Evolutionary conservation across 2,113 vertebrate genomes (phyloP).

Genomic region (Cyprinodon variegatus): DNA sequence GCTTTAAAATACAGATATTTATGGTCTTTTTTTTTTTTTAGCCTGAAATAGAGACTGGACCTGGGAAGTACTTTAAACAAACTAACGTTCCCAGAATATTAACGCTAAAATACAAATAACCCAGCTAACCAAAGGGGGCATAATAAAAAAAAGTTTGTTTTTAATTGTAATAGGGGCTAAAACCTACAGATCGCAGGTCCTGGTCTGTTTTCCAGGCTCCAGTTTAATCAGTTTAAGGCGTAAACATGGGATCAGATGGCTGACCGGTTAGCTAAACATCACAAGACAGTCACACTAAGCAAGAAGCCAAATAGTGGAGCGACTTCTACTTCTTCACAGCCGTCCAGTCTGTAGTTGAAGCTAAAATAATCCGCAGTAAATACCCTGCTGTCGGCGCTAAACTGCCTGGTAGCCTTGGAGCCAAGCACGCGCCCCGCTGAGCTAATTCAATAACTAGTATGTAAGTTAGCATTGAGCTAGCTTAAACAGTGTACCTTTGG

Average conservation of each 20-base stretch:
- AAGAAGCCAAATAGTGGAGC: background rate
- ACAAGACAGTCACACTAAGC: background rate
- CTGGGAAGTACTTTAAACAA: background rate
- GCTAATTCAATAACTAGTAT: background rate
- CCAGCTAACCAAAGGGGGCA: no score
- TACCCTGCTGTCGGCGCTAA: background rate
- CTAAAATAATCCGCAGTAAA: background rate
- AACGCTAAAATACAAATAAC: background rate
- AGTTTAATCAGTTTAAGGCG: background rate
- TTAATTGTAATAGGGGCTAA: background rate
- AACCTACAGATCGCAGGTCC: no score
- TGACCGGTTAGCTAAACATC: background rate
- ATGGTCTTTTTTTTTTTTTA: background rate
- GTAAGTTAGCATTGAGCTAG: slow-evolving; percentile 3
- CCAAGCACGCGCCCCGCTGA: background rate
- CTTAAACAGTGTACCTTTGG: slow-evolving; percentile 68
- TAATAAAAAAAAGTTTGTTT: no score
- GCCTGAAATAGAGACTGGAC: background rate
- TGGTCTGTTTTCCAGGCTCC: background rate
- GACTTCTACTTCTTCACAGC: background rate
- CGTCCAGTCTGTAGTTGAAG: background rate
- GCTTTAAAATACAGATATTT: background rate
- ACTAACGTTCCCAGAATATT: background rate
- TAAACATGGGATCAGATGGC: background rate
- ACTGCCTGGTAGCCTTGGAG: background rate